These are phyloP conservation scores for Stichodactyla mertensii DNA, from an alignment of 64 coral and sea anemone species.

Conservation along the genomic window DNA sequence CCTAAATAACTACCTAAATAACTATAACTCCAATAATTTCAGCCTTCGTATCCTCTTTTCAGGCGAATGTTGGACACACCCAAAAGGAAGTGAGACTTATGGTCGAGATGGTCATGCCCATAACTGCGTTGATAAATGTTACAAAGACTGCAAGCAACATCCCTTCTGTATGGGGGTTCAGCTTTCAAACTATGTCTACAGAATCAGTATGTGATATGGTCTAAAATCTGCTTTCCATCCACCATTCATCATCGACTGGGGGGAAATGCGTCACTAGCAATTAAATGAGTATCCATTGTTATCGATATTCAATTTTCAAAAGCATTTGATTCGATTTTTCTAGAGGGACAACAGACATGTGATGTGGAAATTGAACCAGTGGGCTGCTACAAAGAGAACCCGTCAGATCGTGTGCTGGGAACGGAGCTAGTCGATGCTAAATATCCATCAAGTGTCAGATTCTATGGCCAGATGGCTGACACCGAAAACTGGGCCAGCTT, in stretches of 20 bases:
- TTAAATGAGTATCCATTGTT: not conserved
- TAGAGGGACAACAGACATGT: not conserved
- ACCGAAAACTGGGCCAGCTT: not conserved
- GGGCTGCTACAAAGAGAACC: slow-evolving; percentile 33
- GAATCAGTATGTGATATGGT: slow-evolving; percentile 30
- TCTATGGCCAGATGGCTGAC: not conserved
- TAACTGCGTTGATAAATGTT: slow-evolving; percentile 28
- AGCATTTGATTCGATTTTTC: not conserved
- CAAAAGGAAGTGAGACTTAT: slow-evolving; percentile 12
- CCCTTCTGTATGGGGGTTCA: slow-evolving; percentile 45
- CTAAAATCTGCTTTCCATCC: not conserved
- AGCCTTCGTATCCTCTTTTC: not conserved
- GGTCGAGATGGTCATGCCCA: not conserved
- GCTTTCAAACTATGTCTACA: slow-evolving; percentile 73
- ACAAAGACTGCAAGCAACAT: slow-evolving; percentile 15
- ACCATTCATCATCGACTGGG: too few species aligned
- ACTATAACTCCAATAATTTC: too few species aligned
- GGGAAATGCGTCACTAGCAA: not conserved
- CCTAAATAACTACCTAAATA: too few species aligned
- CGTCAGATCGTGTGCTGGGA: not conserved
- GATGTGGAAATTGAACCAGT: slow-evolving; percentile 19
- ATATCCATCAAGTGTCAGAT: not conserved
- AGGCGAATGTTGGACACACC: slow-evolving; percentile 45
- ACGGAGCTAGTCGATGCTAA: slow-evolving; percentile 1
- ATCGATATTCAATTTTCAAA: not conserved